Evolutionary conservation across 2,888 invertebrate species (phyloP), one percentile per base, ranked within the genome.

Genomic region (Cephus runcator): DNA sequence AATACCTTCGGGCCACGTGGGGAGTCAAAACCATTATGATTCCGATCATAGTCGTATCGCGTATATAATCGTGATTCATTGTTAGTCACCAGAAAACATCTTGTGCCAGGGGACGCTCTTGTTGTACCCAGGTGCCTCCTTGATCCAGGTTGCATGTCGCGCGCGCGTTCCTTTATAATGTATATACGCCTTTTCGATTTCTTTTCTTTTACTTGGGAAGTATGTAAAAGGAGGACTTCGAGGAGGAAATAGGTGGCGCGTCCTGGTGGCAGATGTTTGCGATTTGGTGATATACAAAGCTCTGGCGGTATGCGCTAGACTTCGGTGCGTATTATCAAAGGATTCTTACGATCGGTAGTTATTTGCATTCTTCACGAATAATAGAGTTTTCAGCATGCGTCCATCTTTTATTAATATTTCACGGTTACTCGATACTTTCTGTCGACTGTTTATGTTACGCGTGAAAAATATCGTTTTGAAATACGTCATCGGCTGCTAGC

Each of bases 191-290:
- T 73, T 80, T 75, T 83, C 79, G 73, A 68, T 34, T 73, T 12
- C 40, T 40, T 36, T 73, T 40, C 71, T 36, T 76, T 77, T 23
- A 12, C 69, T 56, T 31, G 31, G 69, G 36, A 35, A 74, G 79
- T 23, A 82, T 79, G 81, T 12, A 34, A n/a, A 23, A 12, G 74
- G 36, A 11, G 74, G 74, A 69, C 82, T 80, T 74, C 15, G 73
- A 84, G 81, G 83, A 83, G 85, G 85, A 85, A 85, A 84, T 85
- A 81, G 81, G 81, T 82, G 82, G 82, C 33, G 71, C 71, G 73
- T 75, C 73, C 34, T n/a, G 74, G 31, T 31, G 36, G 77, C 69
- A 79, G 73, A 33, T 33, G 34, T 79, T 69, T 69, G 73, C 75
- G 73, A 78, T 80, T 78, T 73, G 75, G 23, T 73, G 35, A 23